Conservation (phyloP, 2,888 invertebrate genomes). For the Hesperia comma region DNA sequence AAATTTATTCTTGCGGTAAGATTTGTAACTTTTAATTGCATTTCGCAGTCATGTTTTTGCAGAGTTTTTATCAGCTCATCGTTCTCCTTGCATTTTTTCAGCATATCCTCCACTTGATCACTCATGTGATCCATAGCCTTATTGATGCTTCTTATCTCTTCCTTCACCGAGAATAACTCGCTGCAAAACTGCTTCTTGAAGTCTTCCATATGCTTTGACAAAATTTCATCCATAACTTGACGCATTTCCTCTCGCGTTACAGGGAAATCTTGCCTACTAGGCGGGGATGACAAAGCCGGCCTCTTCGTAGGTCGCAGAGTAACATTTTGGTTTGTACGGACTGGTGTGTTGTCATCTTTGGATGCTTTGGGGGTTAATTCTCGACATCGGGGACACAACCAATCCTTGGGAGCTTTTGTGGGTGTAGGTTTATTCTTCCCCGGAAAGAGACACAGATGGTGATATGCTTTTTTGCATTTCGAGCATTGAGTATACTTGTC, state of each 20-base stretch:
- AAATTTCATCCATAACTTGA: slow-evolving; percentile 11
- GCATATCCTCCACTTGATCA: not conserved
- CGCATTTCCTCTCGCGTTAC: slow-evolving; percentile 15
- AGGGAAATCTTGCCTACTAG: not conserved
- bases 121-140: slow-evolving; percentile 17
- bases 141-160: not conserved
- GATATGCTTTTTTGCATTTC: slow-evolving; percentile 9
- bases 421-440: not conserved
- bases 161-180: too few species aligned
- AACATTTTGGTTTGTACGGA: slow-evolving; percentile 5
- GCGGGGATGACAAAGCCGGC: slow-evolving; percentile 6
- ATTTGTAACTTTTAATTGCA: slow-evolving; percentile 2
- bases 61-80: not conserved
- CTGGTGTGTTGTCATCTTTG: slow-evolving; percentile 6
- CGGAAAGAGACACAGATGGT: slow-evolving; percentile 1
- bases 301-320: slow-evolving; percentile 4
- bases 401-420: not conserved
- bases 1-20: slow-evolving; percentile 13
- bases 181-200: slow-evolving; percentile 12
- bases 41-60: not conserved
- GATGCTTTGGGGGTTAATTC: slow-evolving; percentile 5
- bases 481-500: slow-evolving; percentile 8
- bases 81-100: slow-evolving; percentile 2
- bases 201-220: slow-evolving; percentile 5
- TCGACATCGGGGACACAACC: slow-evolving; percentile 11